These are phyloP conservation scores for Dorcus hopei DNA, from an alignment of 2,888 invertebrate species.

Conservation along the genomic window DNA sequence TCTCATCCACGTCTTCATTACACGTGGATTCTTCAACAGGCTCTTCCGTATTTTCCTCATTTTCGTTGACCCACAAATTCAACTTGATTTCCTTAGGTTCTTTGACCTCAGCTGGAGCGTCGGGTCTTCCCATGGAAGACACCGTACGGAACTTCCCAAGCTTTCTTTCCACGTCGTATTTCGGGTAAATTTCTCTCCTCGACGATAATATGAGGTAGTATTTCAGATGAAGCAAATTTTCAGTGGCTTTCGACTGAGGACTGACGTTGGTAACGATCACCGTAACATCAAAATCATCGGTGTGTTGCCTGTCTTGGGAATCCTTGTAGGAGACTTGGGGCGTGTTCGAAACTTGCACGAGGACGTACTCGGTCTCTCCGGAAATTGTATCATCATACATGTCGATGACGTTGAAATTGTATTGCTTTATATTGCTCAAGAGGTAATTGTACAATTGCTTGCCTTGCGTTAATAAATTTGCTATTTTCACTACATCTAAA, in stretches of 20 bases:
- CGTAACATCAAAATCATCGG: constrained; percentile 66
- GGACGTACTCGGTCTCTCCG: constrained; percentile 57
- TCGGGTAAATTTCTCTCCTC: constrained; percentile 58
- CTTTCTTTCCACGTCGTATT: constrained; percentile 57
- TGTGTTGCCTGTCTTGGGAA: constrained; percentile 57
- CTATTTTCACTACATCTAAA: constrained; percentile 57
- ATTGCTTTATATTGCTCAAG: constrained; percentile 63
- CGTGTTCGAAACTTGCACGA: constrained; percentile 59
- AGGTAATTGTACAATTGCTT: constrained; percentile 68
- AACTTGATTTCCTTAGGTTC: constrained; percentile 9
- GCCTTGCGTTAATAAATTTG: constrained; percentile 60
- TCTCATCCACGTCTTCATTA: constrained; percentile 1
- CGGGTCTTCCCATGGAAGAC: constrained; percentile 40
- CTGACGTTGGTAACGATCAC: constrained; percentile 62
- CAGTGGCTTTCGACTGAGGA: constrained; percentile 39
- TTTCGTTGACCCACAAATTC: neutral
- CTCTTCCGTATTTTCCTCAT: neutral
- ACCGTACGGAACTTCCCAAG: constrained; percentile 63
- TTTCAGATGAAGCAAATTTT: constrained; percentile 51
- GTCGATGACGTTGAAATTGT: constrained; percentile 64
- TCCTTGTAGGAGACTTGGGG: constrained; percentile 59
- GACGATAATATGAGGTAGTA: constrained; percentile 63
- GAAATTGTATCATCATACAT: constrained; percentile 53
- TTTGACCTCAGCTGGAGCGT: constrained; percentile 30
- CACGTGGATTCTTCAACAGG: neutral